Conservation (phyloP, 2,113 vertebrate genomes). For the Charadrius vociferus region DNA sequence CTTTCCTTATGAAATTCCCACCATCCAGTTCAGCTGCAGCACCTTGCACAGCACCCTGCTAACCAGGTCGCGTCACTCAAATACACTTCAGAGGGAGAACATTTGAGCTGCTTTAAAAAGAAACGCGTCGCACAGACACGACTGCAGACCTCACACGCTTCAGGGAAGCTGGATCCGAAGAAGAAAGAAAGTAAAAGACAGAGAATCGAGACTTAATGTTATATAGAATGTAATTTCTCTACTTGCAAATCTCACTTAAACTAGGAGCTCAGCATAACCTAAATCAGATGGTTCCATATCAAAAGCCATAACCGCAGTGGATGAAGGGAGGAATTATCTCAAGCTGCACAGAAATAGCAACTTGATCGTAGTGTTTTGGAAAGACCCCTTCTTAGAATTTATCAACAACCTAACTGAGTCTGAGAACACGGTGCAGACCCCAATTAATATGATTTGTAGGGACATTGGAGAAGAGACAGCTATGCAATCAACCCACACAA, state of each 20-base stretch:
- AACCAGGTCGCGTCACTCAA: background rate
- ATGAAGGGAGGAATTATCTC: background rate
- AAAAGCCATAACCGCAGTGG: fast-evolving
- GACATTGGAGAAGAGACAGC: background rate
- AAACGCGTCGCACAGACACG: fast-evolving
- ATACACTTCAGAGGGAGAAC: background rate
- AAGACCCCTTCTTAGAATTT: background rate
- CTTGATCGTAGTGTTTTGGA: background rate
- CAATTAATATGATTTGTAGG: background rate
- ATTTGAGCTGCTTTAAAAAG: background rate
- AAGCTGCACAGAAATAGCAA: background rate
- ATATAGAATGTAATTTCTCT: background rate
- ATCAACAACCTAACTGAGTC: background rate
- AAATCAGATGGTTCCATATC: background rate
- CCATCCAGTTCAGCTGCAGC: background rate
- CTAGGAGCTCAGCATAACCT: background rate
- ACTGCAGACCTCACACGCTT: background rate
- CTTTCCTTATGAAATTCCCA: background rate
- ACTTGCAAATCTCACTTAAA: background rate
- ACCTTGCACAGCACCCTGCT: background rate
- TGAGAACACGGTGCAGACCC: background rate
- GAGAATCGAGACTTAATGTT: background rate
- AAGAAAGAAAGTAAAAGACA: background rate
- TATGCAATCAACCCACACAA: background rate
- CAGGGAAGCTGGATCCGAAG: background rate